These are phyloP conservation scores for Lasioglossum marginatum DNA, from an alignment of 2,888 invertebrate species.

Conservation along the genomic window DNA sequence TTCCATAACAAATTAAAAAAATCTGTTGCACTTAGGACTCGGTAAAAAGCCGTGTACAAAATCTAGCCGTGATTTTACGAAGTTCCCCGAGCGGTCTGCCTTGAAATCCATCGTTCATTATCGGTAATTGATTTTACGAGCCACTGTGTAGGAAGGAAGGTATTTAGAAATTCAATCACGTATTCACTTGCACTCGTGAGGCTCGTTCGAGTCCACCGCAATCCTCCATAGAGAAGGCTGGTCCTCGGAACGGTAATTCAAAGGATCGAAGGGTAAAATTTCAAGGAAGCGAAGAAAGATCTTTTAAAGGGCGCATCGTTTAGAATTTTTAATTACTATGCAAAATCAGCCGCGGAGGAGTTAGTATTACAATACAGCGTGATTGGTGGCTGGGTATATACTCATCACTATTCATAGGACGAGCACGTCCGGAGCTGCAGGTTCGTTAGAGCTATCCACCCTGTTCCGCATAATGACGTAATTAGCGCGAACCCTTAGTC, in stretches of 20 bases:
- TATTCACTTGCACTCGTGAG: slow-evolving; percentile 40
- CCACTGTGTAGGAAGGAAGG: background rate
- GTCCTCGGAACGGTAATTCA: background rate
- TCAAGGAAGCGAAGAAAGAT: background rate
- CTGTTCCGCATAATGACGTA: slow-evolving; percentile 81
- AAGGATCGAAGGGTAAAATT: background rate
- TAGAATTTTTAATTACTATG: slow-evolving; percentile 75
- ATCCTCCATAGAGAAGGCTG: background rate
- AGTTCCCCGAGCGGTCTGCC: slow-evolving; percentile 17
- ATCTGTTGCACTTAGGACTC: no score
- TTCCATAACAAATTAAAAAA: no score
- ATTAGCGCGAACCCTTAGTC: slow-evolving; percentile 78
- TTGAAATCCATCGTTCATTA: slow-evolving; percentile 45
- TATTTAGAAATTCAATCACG: slow-evolving; percentile 54
- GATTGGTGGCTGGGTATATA: slow-evolving; percentile 76
- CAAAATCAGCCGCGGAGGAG: slow-evolving; percentile 54
- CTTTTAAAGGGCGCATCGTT: slow-evolving; percentile 1
- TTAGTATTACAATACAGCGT: slow-evolving; percentile 67
- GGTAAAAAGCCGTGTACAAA: background rate
- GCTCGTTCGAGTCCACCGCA: background rate
- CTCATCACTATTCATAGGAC: slow-evolving; percentile 83
- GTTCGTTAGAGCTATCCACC: slow-evolving; percentile 77
- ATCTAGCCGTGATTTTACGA: background rate
- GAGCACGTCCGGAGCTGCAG: slow-evolving; percentile 68
- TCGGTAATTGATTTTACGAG: slow-evolving; percentile 48